phyloP scores from a whole-genome alignment of 2,888 invertebrate genomes.

The Tenthredo mesomela region DNA sequence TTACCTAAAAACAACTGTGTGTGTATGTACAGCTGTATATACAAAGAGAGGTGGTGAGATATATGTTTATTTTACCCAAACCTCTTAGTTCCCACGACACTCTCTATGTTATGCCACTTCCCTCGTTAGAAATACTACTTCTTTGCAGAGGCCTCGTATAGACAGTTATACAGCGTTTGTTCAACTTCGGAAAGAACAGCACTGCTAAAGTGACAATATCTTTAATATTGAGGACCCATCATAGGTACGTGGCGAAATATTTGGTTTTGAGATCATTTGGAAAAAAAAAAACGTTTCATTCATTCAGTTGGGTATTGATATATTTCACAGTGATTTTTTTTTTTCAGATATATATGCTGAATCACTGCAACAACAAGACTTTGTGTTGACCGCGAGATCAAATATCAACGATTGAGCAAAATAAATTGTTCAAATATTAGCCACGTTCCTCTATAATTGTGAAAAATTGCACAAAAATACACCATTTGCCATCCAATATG shows the following conservation, averaged over 20 bases:
- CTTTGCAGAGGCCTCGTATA: background rate
- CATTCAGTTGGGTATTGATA: too few species aligned
- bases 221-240: background rate
- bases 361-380: too few species aligned
- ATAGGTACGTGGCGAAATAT: background rate
- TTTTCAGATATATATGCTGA: too few species aligned
- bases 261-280: background rate
- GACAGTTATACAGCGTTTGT: background rate
- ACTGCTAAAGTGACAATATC: background rate
- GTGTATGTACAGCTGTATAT: background rate
- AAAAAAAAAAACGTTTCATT: background rate
- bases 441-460: too few species aligned
- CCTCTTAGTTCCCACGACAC: background rate
- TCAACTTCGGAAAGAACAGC: background rate
- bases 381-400: too few species aligned
- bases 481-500: too few species aligned
- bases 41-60: background rate
- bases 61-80: slow-evolving; percentile 26
- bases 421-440: too few species aligned
- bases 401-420: too few species aligned
- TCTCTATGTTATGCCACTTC: slow-evolving; percentile 27
- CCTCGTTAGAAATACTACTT: slow-evolving; percentile 16
- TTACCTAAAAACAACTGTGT: background rate
- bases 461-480: too few species aligned
- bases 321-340: too few species aligned